Base-by-base conservation (phyloP, 1,140 invertebrate genomes). In the Hyles euphorbiae region DNA sequence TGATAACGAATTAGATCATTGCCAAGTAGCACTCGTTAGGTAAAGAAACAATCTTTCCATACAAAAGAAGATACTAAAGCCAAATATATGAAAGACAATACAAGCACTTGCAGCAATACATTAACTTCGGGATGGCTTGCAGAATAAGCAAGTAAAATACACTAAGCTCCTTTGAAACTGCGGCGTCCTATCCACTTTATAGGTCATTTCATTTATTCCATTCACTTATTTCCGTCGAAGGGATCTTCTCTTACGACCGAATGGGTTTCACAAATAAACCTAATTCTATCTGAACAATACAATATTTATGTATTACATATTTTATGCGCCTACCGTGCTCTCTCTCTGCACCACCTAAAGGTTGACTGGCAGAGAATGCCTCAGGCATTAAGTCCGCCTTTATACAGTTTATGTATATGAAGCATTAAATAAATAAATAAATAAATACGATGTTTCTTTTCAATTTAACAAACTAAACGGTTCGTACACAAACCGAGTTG, bases 381-480 rank as follows among this genome's bases (percentile, higher is more conserved):
- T n/a, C n/a, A n/a, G n/a, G n/a, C n/a, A n/a, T n/a, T n/a, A n/a
- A n/a, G n/a, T n/a, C n/a, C n/a, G n/a, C n/a, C n/a, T n/a, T n/a
- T n/a, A n/a, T n/a, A n/a, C n/a, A n/a, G n/a, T n/a, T n/a, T n/a
- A n/a, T n/a, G n/a, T n/a, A n/a, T n/a, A n/a, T n/a, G n/a, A n/a
- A n/a, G n/a, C n/a, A n/a, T n/a, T n/a, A n/a, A n/a, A n/a, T n/a
- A n/a, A n/a, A n/a, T n/a, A n/a, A n/a, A n/a, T n/a, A n/a, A n/a
- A n/a, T n/a, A n/a, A n/a, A n/a, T n/a, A 71, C 75, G 68, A 82
- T 81, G 78, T 78, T 82, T 82, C 76, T 81, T 82, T 85, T 81
- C 81, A 79, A 85, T 85, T 83, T 83, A 82, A 78, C 74, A 82
- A 81, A 85, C 83, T 81, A 83, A 82, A 80, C 60, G 57, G 59